Conservation (phyloP, 2,113 vertebrate species). For the Acanthochromis polyacanthus region DNA sequence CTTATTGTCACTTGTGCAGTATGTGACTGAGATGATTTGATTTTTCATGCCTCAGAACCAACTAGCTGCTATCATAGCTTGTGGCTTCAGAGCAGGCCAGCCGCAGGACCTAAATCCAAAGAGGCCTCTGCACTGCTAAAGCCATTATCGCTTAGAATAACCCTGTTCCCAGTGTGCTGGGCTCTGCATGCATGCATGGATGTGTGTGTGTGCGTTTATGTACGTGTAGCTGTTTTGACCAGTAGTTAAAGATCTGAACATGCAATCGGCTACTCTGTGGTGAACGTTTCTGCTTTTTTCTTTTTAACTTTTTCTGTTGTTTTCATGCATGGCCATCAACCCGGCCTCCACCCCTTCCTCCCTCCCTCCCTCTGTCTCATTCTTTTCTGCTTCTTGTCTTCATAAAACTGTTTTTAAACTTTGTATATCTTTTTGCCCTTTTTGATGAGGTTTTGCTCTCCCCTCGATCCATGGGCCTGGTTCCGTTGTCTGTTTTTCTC, state of each 20-base stretch:
- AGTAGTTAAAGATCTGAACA: conserved; percentile 74
- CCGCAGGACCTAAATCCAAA: conserved; percentile 50
- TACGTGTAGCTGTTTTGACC: conserved; percentile 72
- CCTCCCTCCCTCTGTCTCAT: conserved; percentile 46
- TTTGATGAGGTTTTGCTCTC: conserved; percentile 75
- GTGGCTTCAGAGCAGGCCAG: conserved; percentile 46
- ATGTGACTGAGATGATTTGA: conserved; percentile 41
- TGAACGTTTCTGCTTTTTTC: conserved; percentile 50
- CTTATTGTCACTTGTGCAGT: conserved; percentile 40
- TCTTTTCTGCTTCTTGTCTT: conserved; percentile 66
- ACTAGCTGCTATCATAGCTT: conserved; percentile 44
- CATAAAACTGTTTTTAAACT: conserved; percentile 79
- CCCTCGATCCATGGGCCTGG: conserved; percentile 33
- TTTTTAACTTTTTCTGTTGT: conserved; percentile 66
- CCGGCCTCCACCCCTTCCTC: conserved; percentile 56
- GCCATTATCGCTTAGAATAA: conserved; percentile 81
- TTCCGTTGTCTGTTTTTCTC: conserved; percentile 54
- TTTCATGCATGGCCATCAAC: conserved; percentile 61
- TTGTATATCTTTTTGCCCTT: conserved; percentile 65
- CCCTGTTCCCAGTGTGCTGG: conserved; percentile 33
- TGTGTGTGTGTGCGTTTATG: conserved; percentile 39
- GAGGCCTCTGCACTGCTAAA: conserved; percentile 70
- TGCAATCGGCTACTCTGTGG: conserved; percentile 71
- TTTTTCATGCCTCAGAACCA: conserved; percentile 30
- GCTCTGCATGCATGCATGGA: conserved; percentile 13